phyloP scores from a whole-genome alignment of 2,888 invertebrate genomes.

The Conistra vaccinii region DNA sequence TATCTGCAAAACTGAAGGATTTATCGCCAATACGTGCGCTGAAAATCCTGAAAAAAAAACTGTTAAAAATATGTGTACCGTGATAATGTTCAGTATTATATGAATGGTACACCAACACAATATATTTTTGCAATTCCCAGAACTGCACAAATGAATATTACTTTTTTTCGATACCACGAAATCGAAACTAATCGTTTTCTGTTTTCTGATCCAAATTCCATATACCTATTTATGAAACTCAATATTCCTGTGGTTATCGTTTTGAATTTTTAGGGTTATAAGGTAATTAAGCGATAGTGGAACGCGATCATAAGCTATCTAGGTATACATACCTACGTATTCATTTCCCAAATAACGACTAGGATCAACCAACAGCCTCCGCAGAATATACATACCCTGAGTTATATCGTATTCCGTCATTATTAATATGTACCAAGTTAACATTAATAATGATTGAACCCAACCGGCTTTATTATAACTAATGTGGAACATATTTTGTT shows the following conservation, averaged over 20 bases:
- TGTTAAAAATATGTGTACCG: background rate
- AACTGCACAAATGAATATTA: background rate
- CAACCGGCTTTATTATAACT: background rate
- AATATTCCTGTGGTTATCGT: background rate
- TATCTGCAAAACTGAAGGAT: slow-evolving; percentile 15
- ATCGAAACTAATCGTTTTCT: background rate
- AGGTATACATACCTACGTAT: slow-evolving; percentile 9
- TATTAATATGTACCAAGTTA: slow-evolving; percentile 9
- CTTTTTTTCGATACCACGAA: background rate
- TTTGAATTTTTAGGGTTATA: slow-evolving; percentile 14
- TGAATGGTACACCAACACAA: background rate
- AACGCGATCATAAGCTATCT: slow-evolving; percentile 3
- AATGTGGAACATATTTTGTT: background rate
- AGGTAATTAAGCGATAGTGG: slow-evolving; percentile 1
- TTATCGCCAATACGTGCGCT: slow-evolving; percentile 23
- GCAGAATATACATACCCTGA: background rate
- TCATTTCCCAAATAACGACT: slow-evolving; percentile 38
- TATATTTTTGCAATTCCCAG: background rate
- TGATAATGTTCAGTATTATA: background rate
- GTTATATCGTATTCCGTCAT: slow-evolving; percentile 3
- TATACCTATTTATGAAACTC: background rate
- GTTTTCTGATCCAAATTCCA: background rate
- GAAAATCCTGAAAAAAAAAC: slow-evolving; percentile 31
- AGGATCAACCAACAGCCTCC: background rate
- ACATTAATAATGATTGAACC: slow-evolving; percentile 9